These are phyloP conservation scores for Leucozona laternaria DNA, from an alignment of 2,888 invertebrate genomes.

Conservation along the genomic window DNA sequence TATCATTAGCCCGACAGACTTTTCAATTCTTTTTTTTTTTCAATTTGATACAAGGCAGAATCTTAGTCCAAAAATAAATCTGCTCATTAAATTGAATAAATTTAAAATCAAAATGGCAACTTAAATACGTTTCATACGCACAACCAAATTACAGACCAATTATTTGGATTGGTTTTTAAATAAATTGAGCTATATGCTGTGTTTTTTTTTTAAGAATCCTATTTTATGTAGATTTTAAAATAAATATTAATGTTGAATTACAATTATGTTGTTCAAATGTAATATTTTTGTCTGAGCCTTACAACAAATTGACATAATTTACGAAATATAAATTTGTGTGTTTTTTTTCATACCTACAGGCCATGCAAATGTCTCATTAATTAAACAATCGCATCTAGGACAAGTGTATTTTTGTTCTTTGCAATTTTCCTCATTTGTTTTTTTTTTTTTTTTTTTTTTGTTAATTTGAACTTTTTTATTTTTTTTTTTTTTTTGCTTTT, in stretches of 20 bases:
- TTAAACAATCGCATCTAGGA: constrained; percentile 50
- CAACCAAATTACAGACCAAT: not conserved
- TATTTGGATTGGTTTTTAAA: constrained; percentile 16
- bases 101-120: constrained; percentile 24
- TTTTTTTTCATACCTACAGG: not conserved
- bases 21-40: not conserved
- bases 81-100: constrained; percentile 15
- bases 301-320: not conserved
- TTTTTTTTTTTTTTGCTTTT: constrained; percentile 9
- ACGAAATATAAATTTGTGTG: not conserved
- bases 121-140: constrained; percentile 18
- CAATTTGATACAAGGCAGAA: constrained; percentile 16
- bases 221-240: not conserved
- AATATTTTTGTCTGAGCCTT: not conserved
- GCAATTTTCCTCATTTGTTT: too few species aligned
- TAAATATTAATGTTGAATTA: constrained; percentile 5
- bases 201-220: not conserved
- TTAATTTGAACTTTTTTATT: constrained; percentile 10
- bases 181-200: not conserved
- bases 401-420: constrained; percentile 29
- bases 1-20: constrained; percentile 32
- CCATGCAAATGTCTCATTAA: constrained; percentile 29
- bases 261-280: not conserved
- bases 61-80: constrained; percentile 37
- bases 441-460: not conserved